phyloP scores from a whole-genome alignment of 2,113 vertebrate species.

The Sinocyclocheilus anophthalmus region DNA sequence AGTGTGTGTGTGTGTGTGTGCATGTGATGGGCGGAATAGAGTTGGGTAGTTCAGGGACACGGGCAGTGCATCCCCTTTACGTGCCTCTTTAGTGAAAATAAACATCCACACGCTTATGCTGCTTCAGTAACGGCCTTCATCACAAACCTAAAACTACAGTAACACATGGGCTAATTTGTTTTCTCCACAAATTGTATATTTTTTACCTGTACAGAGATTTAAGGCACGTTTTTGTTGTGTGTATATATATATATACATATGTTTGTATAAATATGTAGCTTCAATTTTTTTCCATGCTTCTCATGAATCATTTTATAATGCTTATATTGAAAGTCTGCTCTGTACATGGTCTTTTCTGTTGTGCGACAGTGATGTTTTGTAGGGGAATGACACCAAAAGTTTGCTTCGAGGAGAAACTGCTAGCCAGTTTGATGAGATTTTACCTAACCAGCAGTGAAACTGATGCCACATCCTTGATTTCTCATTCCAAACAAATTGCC shows the following conservation, averaged over 20 bases:
- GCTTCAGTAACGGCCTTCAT: conserved; percentile 34
- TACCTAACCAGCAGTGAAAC: neutral
- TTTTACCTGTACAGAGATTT: conserved; percentile 59
- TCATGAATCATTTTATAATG: conserved; percentile 23
- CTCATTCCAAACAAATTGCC: neutral
- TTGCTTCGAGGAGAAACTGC: conserved; percentile 33
- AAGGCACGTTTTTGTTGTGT: conserved; percentile 38
- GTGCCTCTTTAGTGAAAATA: conserved; percentile 44
- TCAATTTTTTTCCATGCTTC: conserved; percentile 37
- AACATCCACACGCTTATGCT: conserved; percentile 24
- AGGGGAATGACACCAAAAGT: conserved; percentile 25
- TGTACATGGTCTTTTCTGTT: conserved; percentile 8
- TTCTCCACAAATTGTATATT: conserved; percentile 50
- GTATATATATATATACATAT: neutral
- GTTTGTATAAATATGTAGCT: conserved; percentile 39
- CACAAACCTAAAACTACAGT: conserved; percentile 1
- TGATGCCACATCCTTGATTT: neutral
- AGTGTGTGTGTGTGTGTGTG: neutral
- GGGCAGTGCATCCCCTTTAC: conserved; percentile 44
- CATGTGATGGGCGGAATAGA: neutral
- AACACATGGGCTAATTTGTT: conserved; percentile 38
- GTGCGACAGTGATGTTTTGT: conserved; percentile 59
- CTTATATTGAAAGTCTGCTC: conserved; percentile 36
- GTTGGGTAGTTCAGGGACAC: conserved; percentile 41
- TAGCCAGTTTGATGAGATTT: neutral